phyloP scores from a whole-genome alignment of 2,113 vertebrate genomes.

The Salvelinus alpinus region DNA sequence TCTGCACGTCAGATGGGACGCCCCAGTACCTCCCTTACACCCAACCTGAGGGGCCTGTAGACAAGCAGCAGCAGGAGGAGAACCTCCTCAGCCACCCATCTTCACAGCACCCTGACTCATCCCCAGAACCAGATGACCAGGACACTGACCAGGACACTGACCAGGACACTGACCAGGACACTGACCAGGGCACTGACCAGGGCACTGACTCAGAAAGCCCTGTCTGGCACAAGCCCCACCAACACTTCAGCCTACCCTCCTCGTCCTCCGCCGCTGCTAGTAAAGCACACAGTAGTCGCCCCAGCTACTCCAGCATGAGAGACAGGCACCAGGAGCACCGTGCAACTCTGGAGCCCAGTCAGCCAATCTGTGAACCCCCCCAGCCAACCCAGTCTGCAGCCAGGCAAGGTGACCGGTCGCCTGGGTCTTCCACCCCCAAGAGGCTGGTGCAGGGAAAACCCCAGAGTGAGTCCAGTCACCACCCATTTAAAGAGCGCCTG shows the following conservation, averaged over 20 bases:
- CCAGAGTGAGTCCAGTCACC: conserved; percentile 67
- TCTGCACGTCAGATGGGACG: conserved; percentile 38
- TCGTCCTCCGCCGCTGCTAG: conserved; percentile 17
- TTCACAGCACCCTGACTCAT: conserved; percentile 17
- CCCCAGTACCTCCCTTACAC: conserved; percentile 36
- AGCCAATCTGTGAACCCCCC: conserved; percentile 34
- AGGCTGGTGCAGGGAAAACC: conserved; percentile 63
- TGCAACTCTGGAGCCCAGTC: conserved; percentile 8
- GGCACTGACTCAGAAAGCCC: conserved; percentile 46
- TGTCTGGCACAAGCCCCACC: conserved; percentile 49
- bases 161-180: conserved; percentile 39
- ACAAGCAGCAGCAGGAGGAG: conserved; percentile 32
- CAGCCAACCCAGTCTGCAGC: conserved; percentile 46
- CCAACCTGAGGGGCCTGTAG: conserved; percentile 25
- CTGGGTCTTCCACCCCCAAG: conserved; percentile 57
- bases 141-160: conserved; percentile 38
- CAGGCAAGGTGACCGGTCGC: conserved; percentile 46
- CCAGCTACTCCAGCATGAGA: conserved; percentile 20
- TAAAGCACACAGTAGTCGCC: conserved; percentile 5
- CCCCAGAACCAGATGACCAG: conserved; percentile 23
- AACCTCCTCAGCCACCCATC: conserved; percentile 1
- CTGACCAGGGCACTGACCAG: conserved; percentile 25
- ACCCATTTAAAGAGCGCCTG: conserved; percentile 76
- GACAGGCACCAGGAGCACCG: conserved; percentile 45
- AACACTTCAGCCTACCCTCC: conserved; percentile 51